Evolutionary conservation across 2,113 vertebrate species (phyloP), one percentile per base, ranked within the genome.

Genomic region (Terrapene triunguis): DNA sequence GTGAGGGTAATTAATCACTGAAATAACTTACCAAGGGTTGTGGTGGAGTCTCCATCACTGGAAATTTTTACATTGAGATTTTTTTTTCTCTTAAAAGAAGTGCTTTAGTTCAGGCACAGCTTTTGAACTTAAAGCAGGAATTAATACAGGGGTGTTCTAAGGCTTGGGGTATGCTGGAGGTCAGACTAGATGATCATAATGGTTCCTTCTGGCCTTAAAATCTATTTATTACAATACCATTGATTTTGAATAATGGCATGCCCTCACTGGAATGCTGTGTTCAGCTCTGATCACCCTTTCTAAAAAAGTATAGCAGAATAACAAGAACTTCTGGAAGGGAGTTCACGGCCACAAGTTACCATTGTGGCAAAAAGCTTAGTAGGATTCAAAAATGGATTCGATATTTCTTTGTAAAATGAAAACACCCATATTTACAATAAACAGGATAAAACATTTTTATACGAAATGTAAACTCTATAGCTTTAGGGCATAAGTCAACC

Each of bases 371-470:
- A 94, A 96, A 93, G 82, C 91, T 97, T 90, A 93, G 55, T 69
- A 86, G 95, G 89, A 93, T 94, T 96, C 90, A 59, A 48, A 65
- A 82, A 84, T 65, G 89, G 96, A 96, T 97, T 97, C 94, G 85
- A 74, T 1, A 0, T 92, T 96, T 95, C 81, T 80, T 94, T 84
- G 94, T 87, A 92, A 90, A 95, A 97, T 84, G 13, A 96, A 89
- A 96, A 85, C 82, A 81, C 42, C 55, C 44, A 1, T 55, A 65
- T 89, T 96, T 96, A 89, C 38, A 62, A 94, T 86, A 93, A 92
- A 72, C 3, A 81, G 44, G 17, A 44, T 85, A 76, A 93, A 96
- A 53, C 54, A 25, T 69, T 93, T 74, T 32, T 85, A 50, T 80
- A 16, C 54, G 35, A 84, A 94, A 91, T 38, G 32, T 2, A 38